Base-by-base conservation (phyloP, 2,888 invertebrate genomes). In the Drosophila nr. medialis region DNA sequence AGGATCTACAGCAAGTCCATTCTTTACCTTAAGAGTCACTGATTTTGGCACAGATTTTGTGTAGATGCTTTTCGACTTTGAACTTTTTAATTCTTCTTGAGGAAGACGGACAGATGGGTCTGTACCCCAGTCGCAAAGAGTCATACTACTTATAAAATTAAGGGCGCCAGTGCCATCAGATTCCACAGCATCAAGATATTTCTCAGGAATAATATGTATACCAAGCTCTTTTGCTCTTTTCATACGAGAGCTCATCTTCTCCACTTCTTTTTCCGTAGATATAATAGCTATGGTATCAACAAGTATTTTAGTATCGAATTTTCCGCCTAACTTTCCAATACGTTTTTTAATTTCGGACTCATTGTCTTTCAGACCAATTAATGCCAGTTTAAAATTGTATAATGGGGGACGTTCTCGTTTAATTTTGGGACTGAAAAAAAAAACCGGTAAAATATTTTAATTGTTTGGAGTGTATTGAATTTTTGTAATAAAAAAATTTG, bases 1-100 rank as follows among this genome's bases (percentile, higher is more conserved):
- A 0, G 99, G 98, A 93, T 99, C 99, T 1, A 99, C 98, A 1
- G 97, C 97, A 1, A 96, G 95, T 0, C 99, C 99, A 63, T 95
- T 94, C 92, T 98, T 97, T 24, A 98, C 93, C 67, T 95, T 95
- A 70, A 97, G 90, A 77, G 95, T 97, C 40, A 96, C 91, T 75
- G 95, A 96, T 42, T 94, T 94, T 1, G 95, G 94, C 0, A 93
- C 92, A 0, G 94, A 94, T 81, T 94, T 94, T 0, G 94, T 93
- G 77, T 94, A 95, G 79, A 94, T 94, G 86, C 95, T 95, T 62
- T 95, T 95, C 0, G 95, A 95, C 81, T 94, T 95, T 59, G 93
- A 94, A 8, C 95, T 95, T 82, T 95, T 95, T 5, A 94, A 91
- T 64, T 94, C 94, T 84, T 94, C 94, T 85, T 94, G 94, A 4